These are phyloP conservation scores for Deilephila elpenor DNA, from an alignment of 2,888 invertebrate species.

Conservation along the genomic window DNA sequence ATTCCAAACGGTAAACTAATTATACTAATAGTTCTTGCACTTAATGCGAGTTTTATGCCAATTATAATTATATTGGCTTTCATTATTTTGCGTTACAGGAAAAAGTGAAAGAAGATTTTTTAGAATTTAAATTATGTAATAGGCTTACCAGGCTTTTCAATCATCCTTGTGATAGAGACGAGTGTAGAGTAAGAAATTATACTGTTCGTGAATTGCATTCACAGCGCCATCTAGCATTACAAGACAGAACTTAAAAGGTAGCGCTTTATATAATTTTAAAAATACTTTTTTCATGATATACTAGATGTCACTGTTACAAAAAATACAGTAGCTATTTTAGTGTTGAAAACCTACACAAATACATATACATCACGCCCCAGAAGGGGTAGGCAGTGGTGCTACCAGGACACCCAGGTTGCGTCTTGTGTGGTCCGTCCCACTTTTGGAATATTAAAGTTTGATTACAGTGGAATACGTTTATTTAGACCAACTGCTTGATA, in stretches of 20 bases:
- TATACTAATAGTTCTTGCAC: slow-evolving; percentile 42
- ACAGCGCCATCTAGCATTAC: not conserved
- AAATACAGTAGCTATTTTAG: no score
- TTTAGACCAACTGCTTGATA: no score
- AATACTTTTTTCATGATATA: not conserved
- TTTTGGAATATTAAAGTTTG: no score
- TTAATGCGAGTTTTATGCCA: slow-evolving; percentile 43
- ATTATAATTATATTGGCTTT: slow-evolving; percentile 29
- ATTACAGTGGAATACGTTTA: no score
- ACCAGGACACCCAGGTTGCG: no score
- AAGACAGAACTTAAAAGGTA: not conserved
- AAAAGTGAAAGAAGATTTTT: not conserved
- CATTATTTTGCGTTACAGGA: not conserved
- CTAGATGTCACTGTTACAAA: slow-evolving; percentile 2
- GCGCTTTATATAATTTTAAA: not conserved
- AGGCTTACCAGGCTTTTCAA: no score
- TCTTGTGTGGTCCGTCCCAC: no score
- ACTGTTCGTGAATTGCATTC: not conserved
- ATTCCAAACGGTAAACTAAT: slow-evolving; percentile 35
- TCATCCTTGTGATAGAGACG: not conserved
- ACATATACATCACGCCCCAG: no score
- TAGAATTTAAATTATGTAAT: not conserved
- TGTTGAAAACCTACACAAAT: no score
- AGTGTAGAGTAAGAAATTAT: not conserved
- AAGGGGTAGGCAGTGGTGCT: no score